Evolutionary conservation across 1,140 invertebrate species (phyloP).

Genomic region (Drosophila neocordata): DNA sequence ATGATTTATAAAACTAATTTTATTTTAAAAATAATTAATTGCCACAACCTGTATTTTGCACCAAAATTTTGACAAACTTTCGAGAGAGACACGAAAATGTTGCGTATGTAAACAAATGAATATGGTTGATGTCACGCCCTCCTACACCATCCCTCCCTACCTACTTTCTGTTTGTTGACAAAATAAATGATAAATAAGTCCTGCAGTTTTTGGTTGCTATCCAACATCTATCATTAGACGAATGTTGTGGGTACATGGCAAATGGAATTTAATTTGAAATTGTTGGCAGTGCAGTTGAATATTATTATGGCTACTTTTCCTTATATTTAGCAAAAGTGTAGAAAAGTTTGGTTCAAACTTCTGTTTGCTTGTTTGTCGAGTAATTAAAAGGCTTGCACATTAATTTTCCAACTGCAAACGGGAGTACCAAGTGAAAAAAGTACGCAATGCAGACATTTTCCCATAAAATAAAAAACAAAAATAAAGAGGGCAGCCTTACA

Average conservation of each 20-base stretch:
- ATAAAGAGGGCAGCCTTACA: slow-evolving; percentile 40
- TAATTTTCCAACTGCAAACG: slow-evolving; percentile 65
- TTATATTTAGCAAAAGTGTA: slow-evolving; percentile 41
- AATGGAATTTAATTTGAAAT: neutral
- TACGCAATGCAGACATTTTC: slow-evolving; percentile 67
- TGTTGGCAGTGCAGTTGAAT: neutral
- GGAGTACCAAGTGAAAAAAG: slow-evolving; percentile 48
- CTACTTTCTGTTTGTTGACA: too few relatives aligned
- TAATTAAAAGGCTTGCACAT: slow-evolving; percentile 78
- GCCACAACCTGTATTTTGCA: too few relatives aligned
- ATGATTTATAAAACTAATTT: too few relatives aligned
- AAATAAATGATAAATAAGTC: too few relatives aligned
- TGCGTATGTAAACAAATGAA: too few relatives aligned
- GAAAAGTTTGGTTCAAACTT: slow-evolving; percentile 54
- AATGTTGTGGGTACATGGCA: neutral
- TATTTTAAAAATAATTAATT: too few relatives aligned
- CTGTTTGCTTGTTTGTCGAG: slow-evolving; percentile 75
- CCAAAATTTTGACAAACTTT: too few relatives aligned
- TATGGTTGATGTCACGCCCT: too few relatives aligned
- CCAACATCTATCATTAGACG: neutral
- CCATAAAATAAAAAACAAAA: slow-evolving; percentile 20
- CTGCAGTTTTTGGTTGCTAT: too few relatives aligned
- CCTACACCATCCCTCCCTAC: too few relatives aligned
- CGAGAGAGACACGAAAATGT: too few relatives aligned
- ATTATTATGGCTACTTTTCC: slow-evolving; percentile 24